Evolutionary conservation across 1,140 invertebrate genomes (phyloP), one percentile per base, ranked within the genome.

Genomic region (Daktulosphaira vitifoliae): DNA sequence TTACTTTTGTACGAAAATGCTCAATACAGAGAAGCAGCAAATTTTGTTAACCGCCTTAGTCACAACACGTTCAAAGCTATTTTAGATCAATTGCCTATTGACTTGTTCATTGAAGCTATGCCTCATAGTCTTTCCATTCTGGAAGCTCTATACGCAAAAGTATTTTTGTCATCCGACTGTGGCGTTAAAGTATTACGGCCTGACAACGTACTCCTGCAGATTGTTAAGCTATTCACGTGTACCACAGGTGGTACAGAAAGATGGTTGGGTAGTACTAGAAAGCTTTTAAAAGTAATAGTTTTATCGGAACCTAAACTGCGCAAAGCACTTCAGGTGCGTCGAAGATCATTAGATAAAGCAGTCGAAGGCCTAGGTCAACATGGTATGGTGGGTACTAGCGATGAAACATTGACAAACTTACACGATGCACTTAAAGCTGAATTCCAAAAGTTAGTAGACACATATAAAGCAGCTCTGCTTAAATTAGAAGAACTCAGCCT

Each of bases 301-400:
- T 68, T 74, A 9, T 73, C 72, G 4, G 81, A 84, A 16, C 83
- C 83, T 0, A 78, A 78, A 68, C 73, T 83, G 8, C 76, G 78
- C 52, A 79, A 78, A 68, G 76, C 75, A 0, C 73, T 95, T 3
- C 76, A 83, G 9, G 79, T 82, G 33, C 79, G 83, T 23, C 80
- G 85, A 49, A 79, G 84, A 64, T 81, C 86, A 48, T 76, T 96
- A 25, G 89, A 92, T 70, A 84, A 85, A 68, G 89, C 90, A 20
- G 83, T 94, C 2, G 87, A 92, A 76, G 86, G 87, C 42, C 77
- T 95, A 23, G 90, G 90, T 1, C 88, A 89, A 66, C 92, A 96
- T 74, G 91, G 92, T 0, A 75, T 95, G 23, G 90, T 86, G 0
- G 78, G 81, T 33, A 81, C 78, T 7, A 78, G 78, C 3, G 79